These are phyloP conservation scores for Poecilobothrus nobilitatus DNA, from an alignment of 2,888 invertebrate genomes.

Conservation along the genomic window DNA sequence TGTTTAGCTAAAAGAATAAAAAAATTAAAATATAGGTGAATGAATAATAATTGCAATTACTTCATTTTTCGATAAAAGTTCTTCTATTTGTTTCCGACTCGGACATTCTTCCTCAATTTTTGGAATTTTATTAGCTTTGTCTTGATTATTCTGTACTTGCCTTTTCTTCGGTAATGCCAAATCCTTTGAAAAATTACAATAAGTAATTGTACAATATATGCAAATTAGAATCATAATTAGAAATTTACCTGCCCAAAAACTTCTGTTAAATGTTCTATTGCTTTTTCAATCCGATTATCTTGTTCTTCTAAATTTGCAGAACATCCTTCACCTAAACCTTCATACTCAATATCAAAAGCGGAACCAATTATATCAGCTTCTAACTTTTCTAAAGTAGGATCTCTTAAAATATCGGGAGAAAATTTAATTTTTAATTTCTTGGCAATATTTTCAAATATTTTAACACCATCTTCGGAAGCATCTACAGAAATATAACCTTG, in stretches of 20 bases:
- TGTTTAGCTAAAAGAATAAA: not conserved
- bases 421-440: conserved; percentile 53
- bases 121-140: conserved; percentile 26
- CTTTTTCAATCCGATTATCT: conserved; percentile 33
- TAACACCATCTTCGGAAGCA: conserved; percentile 43
- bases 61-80: conserved; percentile 25
- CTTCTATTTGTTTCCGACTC: conserved; percentile 26
- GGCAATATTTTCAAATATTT: conserved; percentile 52
- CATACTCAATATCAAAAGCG: conserved; percentile 54
- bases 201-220: not conserved
- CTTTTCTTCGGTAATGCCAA: conserved; percentile 22
- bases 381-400: conserved; percentile 55
- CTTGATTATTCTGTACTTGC: conserved; percentile 19
- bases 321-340: conserved; percentile 37
- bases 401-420: conserved; percentile 55
- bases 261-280: conserved; percentile 28
- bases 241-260: conserved; percentile 27
- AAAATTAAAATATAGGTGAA: no score
- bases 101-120: conserved; percentile 27
- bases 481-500: conserved; percentile 36
- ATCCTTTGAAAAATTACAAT: not conserved
- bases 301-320: conserved; percentile 34
- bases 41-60: not conserved
- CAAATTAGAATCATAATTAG: no score
- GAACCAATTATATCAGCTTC: conserved; percentile 59